A percentile compares a stretch with the other conserved stretches of the same genome.
phyloP scores from a whole-genome alignment of 92 coral and sea anemone genomes.

The Anthopleura xanthogrammica region DNA sequence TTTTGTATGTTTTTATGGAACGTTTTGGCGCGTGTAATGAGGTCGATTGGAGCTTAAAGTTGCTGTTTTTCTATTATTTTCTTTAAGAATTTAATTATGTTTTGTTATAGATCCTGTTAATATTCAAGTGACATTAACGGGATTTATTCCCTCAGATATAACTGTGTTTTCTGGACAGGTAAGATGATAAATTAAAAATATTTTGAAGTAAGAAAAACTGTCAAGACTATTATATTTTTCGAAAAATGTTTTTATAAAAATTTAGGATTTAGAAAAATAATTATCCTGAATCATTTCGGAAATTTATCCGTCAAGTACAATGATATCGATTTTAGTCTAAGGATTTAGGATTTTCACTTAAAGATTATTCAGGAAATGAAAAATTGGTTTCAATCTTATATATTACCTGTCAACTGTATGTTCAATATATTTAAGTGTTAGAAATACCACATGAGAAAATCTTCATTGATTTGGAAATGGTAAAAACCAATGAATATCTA shows the following conservation, averaged over 20 bases:
- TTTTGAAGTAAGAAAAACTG: background rate
- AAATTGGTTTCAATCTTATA: background rate
- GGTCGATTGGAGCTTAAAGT: background rate
- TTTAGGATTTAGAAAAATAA: background rate
- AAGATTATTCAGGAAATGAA: background rate
- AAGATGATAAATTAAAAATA: background rate
- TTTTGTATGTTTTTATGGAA: background rate
- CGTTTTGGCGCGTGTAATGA: background rate
- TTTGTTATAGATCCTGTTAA: conserved; percentile 36
- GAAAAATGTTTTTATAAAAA: background rate
- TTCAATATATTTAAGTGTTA: background rate
- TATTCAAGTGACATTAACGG: conserved; percentile 42
- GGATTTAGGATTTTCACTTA: background rate
- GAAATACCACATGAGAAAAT: too few species aligned
- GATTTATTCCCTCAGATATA: conserved; percentile 41
- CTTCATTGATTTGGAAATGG: too few species aligned
- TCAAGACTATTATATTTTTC: background rate
- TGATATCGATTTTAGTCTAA: background rate
- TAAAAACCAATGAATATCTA: too few species aligned
- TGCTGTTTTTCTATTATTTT: background rate
- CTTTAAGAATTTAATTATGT: conserved; percentile 3
- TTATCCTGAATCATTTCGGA: background rate
- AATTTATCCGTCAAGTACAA: background rate
- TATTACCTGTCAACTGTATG: background rate
- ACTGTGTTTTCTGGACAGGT: conserved; percentile 61